phyloP scores from a whole-genome alignment of 2,797 vertebrate species.

The Hippoglossus hippoglossus region DNA sequence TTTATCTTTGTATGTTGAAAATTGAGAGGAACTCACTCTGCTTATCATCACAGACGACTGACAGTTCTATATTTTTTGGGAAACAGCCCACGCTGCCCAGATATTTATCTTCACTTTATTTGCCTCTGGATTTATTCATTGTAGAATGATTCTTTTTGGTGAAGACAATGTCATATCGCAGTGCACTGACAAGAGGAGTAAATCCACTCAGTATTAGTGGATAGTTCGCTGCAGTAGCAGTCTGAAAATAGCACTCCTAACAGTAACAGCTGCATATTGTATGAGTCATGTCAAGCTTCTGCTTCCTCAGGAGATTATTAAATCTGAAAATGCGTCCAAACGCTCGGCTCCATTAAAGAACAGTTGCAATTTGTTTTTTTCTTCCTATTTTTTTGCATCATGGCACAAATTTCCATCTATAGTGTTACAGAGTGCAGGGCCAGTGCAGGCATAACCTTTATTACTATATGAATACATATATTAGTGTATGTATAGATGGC shows the following conservation, averaged over 20 bases:
- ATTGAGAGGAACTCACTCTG: neutral
- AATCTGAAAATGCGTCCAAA: constrained; percentile 29
- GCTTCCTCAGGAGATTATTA: constrained; percentile 52
- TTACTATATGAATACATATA: too few relatives aligned
- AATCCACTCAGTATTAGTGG: constrained; percentile 19
- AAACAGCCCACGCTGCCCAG: neutral
- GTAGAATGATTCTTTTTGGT: neutral
- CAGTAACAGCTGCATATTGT: constrained; percentile 61
- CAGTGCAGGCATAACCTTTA: neutral
- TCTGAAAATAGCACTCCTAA: constrained; percentile 55
- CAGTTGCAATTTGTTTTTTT: constrained; percentile 26
- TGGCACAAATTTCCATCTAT: neutral
- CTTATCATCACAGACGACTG: neutral
- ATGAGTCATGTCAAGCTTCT: constrained; percentile 57
- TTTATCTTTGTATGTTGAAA: neutral
- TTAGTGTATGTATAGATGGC: too few relatives aligned
- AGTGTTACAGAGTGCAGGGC: neutral
- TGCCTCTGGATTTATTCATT: neutral
- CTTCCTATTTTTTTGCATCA: neutral
- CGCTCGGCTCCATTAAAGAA: constrained; percentile 17
- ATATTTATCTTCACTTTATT: neutral
- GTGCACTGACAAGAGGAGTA: constrained; percentile 19
- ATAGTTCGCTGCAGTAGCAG: constrained; percentile 20
- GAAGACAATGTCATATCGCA: constrained; percentile 4
- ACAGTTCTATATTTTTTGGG: neutral